Conservation (phyloP, 2,888 invertebrate genomes). For the Cordilura impudica region DNA sequence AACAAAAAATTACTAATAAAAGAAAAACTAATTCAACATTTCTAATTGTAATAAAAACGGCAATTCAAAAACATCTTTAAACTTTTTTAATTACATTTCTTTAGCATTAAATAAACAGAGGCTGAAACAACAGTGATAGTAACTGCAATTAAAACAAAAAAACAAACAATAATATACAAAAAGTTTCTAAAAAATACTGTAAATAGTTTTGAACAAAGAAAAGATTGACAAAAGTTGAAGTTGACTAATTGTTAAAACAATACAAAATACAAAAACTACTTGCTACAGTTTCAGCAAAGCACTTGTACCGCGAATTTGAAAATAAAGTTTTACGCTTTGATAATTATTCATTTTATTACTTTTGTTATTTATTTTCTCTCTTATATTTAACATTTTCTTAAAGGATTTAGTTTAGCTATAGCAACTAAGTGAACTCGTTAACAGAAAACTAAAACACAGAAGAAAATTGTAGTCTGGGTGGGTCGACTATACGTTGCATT, state of each 20-base stretch:
- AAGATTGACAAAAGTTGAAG: conserved; percentile 55
- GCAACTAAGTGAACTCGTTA: background rate
- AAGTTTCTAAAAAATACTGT: background rate
- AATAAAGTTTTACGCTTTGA: conserved; percentile 5
- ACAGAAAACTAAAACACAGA: too few species aligned
- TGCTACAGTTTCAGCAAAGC: background rate
- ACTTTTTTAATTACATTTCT: conserved; percentile 56
- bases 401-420: background rate
- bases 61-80: conserved; percentile 42
- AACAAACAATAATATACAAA: conserved; percentile 54
- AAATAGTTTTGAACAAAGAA: conserved; percentile 20
- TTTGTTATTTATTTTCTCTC: conserved; percentile 24
- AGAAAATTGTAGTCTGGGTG: too few species aligned
- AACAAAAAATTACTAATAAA: conserved; percentile 7
- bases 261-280: conserved; percentile 31
- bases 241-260: conserved; percentile 61
- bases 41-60: conserved; percentile 48
- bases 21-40: conserved; percentile 5
- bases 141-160: conserved; percentile 60
- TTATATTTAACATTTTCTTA: background rate
- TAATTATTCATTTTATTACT: conserved; percentile 34
- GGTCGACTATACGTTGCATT: too few species aligned
- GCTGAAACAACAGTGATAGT: background rate
- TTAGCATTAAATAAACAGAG: conserved; percentile 25
- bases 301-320: too few species aligned